Conservation (phyloP, 2,113 vertebrate genomes). For the Tragulus kanchil region DNA sequence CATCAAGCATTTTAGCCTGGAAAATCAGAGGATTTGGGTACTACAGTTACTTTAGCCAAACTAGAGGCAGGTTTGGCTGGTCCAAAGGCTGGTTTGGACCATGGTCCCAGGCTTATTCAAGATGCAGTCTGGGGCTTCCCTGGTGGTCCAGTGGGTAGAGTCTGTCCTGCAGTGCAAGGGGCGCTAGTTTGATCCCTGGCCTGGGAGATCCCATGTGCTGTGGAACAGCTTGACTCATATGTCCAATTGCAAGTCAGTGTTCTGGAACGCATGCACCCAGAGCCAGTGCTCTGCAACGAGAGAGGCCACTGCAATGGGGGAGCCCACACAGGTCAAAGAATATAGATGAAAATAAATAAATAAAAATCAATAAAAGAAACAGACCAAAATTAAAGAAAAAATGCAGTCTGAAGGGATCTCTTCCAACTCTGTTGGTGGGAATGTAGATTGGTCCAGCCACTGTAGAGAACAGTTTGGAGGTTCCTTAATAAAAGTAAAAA, state of each 20-base stretch:
- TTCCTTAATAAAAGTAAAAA: neutral
- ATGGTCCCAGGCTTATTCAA: neutral
- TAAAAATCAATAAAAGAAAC: too few species aligned
- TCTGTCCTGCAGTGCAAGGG: too few species aligned
- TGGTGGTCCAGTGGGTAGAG: too few species aligned
- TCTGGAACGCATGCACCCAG: too few species aligned
- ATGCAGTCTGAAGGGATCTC: neutral
- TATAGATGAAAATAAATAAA: too few species aligned
- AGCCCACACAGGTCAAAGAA: too few species aligned
- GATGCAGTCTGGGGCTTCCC: neutral
- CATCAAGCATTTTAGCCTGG: neutral
- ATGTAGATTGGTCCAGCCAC: neutral
- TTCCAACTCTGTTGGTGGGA: neutral
- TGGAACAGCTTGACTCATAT: too few species aligned
- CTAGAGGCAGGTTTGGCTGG: accelerated
- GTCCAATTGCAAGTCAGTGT: too few species aligned
- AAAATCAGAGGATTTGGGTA: neutral
- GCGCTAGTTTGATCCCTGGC: too few species aligned
- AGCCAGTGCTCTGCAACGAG: too few species aligned
- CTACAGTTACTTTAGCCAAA: neutral
- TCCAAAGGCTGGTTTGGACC: neutral
- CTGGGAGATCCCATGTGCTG: too few species aligned
- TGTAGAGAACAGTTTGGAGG: neutral
- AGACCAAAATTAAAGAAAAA: neutral
- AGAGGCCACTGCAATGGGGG: too few species aligned